Percentiles rank a stretch among this genome's conserved stretches.
phyloP scores from a whole-genome alignment of 2,797 vertebrate genomes.

The Enoplosus armatus region DNA sequence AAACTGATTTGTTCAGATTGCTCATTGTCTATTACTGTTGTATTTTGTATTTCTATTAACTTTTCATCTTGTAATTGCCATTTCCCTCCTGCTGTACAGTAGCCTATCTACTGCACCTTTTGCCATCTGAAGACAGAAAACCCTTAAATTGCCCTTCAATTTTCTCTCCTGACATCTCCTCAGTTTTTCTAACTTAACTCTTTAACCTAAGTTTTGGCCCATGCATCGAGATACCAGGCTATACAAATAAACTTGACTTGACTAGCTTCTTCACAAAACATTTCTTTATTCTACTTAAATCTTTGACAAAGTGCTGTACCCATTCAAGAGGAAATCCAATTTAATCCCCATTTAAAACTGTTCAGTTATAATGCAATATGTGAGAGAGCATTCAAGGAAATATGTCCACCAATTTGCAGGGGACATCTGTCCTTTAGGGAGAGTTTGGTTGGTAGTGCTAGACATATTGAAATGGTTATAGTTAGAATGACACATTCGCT shows the following conservation, averaged over 20 bases:
- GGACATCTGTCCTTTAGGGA: slow-evolving; percentile 16
- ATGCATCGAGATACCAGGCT: background rate
- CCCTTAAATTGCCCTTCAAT: too few relatives aligned
- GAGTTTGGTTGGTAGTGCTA: background rate
- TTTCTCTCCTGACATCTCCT: background rate
- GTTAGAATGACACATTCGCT: background rate
- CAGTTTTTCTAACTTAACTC: background rate
- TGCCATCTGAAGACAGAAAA: background rate
- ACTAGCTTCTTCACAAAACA: background rate
- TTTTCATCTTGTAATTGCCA: background rate
- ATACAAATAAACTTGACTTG: background rate
- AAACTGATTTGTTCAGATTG: background rate
- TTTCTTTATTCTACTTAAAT: background rate
- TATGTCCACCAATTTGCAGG: slow-evolving; percentile 25
- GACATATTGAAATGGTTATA: background rate
- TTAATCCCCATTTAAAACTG: background rate
- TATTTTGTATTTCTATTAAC: background rate
- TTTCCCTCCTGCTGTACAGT: background rate
- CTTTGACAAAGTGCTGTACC: background rate
- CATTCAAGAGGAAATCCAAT: slow-evolving; percentile 1
- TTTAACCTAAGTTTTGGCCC: background rate
- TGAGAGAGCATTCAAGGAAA: slow-evolving; percentile 9
- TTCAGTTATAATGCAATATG: slow-evolving; percentile 1
- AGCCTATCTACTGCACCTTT: background rate
- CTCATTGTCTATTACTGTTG: background rate